Percentiles rank a stretch among this genome's conserved stretches.
Conservation (phyloP, 2,888 invertebrate species). For the Ligdia adustata region DNA sequence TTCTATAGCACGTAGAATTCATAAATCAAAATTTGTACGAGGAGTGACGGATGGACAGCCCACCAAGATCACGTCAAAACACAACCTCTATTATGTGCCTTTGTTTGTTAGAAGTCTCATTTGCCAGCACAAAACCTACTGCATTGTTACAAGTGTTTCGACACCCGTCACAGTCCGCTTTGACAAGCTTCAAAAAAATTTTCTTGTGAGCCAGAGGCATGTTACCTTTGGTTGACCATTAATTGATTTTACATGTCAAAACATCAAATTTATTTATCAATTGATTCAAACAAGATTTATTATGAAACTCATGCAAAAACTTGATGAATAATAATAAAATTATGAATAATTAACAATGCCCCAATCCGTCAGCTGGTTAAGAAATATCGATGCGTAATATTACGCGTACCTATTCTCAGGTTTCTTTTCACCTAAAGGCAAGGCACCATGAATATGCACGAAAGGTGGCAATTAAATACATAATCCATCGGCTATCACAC, state of each 20-base stretch:
- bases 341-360: too few relatives aligned
- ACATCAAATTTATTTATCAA: conserved; percentile 34
- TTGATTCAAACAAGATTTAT: too few relatives aligned
- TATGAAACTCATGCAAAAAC: too few relatives aligned
- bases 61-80: conserved; percentile 66
- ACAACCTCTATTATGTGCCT: conserved; percentile 62
- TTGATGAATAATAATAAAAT: too few relatives aligned
- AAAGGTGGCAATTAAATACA: conserved; percentile 73
- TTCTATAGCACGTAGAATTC: conserved; percentile 48
- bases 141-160: conserved; percentile 75
- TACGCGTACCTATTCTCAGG: too few relatives aligned
- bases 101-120: conserved; percentile 69
- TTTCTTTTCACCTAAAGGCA: conserved; percentile 39
- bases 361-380: too few relatives aligned
- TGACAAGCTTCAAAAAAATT: conserved; percentile 66
- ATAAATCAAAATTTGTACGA: conserved; percentile 66
- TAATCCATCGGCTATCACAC: conserved; percentile 72
- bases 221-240: conserved; percentile 53
- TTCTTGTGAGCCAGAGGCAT: conserved; percentile 49
- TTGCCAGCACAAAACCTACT: conserved; percentile 58
- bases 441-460: conserved; percentile 54
- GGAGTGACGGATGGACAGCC: conserved; percentile 63
- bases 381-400: too few relatives aligned
- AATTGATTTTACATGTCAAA: conserved; percentile 47
- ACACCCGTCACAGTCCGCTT: conserved; percentile 70